phyloP scores from a whole-genome alignment of 2,888 invertebrate species.

The Gastracanthus pulcherrimus region DNA sequence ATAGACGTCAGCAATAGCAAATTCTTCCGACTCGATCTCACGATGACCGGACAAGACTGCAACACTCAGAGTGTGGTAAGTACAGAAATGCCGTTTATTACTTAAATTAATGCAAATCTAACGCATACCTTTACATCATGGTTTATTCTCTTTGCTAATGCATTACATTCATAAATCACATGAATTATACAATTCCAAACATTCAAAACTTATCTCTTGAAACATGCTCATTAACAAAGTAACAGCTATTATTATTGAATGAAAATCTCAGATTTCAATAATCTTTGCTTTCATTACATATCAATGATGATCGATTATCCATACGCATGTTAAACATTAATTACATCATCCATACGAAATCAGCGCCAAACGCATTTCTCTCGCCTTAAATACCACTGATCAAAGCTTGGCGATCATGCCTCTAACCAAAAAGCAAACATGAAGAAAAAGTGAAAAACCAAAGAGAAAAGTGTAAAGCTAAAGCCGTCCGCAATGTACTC shows the following conservation, averaged over 20 bases:
- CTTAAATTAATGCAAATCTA: slow-evolving; percentile 16
- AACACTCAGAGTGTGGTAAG: slow-evolving; percentile 97
- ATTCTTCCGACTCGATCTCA: slow-evolving; percentile 93
- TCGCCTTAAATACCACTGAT: neutral
- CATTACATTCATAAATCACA: neutral
- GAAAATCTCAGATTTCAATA: too few relatives aligned
- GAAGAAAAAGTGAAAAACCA: neutral
- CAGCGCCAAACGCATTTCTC: too few relatives aligned
- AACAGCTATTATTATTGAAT: too few relatives aligned
- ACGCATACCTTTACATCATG: slow-evolving; percentile 1
- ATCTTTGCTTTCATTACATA: too few relatives aligned
- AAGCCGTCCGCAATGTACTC: slow-evolving; percentile 55
- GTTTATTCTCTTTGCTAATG: neutral
- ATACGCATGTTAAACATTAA: too few relatives aligned
- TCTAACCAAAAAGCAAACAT: neutral
- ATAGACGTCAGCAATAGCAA: slow-evolving; percentile 96
- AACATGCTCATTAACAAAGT: too few relatives aligned
- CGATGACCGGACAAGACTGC: slow-evolving; percentile 96
- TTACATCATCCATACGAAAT: too few relatives aligned
- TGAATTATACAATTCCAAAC: too few relatives aligned
- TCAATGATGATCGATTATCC: too few relatives aligned
- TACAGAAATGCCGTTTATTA: slow-evolving; percentile 61
- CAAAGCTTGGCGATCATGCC: neutral
- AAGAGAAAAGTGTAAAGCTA: slow-evolving; percentile 3
- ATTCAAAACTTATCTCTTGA: too few relatives aligned